Evolutionary conservation across 1,140 invertebrate genomes (phyloP), one percentile per base, ranked within the genome.

Genomic region (Ceratosolen fusciceps): DNA sequence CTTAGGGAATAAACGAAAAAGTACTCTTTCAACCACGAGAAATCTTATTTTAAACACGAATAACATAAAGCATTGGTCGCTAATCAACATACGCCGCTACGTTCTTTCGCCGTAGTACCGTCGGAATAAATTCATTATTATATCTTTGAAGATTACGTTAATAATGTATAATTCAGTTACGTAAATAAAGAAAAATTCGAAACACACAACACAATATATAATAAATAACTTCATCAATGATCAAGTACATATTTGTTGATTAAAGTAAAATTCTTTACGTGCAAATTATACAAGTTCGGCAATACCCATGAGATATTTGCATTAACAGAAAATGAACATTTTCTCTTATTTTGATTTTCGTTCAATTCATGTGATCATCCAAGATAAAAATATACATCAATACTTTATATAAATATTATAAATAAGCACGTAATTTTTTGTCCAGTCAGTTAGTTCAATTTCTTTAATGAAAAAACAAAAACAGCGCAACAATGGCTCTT

Each of bases 401-500:
- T 37, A 31, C 19, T 37, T 0, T 67, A 39, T 24, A 67, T 43
- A 67, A 67, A 39, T 39, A 67, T 67, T 67, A 37, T 2, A 26
- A 26, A 29, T 47, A 70, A 26, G 24, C 12, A 29, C 34, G 12
- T 60, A 62, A 21, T 74, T 74, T 74, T 74, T 62, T 56, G 56
- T 74, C 43, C 54, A 74, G 72, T 47, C 54, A 74, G 72, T 74
- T 21, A 14, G 12, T 21, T 70, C 67, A 26, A 37, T 70, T 70
- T 39, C 43, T 67, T 67, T 31, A 21, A 43, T 10, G 21, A 19
- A 67, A 67, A 60, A 72, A 73, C 39, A 65, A n/a, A 60, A 72
- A 73, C 39, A 65, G 29, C 43, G 56, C 39, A 73, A 75, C 39
- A 68, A 70, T 78, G 65, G 60, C 26, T 80, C 34, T 80, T 47